These are phyloP conservation scores for Scaptomyza tumidula DNA, from an alignment of 2,888 invertebrate genomes.

Conservation along the genomic window DNA sequence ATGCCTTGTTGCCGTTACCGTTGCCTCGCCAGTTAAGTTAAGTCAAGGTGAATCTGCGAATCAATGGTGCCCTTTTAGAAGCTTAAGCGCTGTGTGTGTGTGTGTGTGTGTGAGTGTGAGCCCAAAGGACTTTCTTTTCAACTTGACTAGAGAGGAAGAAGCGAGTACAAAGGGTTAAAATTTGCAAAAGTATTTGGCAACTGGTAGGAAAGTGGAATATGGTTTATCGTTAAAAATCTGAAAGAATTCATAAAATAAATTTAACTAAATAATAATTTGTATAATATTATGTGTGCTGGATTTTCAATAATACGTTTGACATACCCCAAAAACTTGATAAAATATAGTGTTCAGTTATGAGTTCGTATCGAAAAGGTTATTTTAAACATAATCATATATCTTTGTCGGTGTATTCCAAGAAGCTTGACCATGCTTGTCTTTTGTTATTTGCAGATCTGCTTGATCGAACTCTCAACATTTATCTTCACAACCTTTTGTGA, in stretches of 20 bases:
- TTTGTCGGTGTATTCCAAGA: too few relatives aligned
- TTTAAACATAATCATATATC: too few relatives aligned
- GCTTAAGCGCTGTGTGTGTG: conserved; percentile 24
- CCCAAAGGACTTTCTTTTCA: not conserved
- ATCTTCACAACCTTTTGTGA: too few relatives aligned
- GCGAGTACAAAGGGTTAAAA: not conserved
- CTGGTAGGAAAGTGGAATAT: not conserved
- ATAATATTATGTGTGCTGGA: not conserved
- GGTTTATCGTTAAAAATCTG: not conserved
- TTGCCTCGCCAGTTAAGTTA: conserved; percentile 30
- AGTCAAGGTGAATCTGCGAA: conserved; percentile 55
- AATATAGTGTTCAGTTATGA: too few relatives aligned
- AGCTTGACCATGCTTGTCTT: too few relatives aligned
- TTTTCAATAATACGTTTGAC: too few relatives aligned
- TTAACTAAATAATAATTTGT: not conserved
- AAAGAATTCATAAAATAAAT: conserved; percentile 2
- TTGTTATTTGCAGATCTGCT: too few relatives aligned
- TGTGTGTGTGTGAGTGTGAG: too few relatives aligned
- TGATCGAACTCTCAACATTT: too few relatives aligned
- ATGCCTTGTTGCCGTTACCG: conserved; percentile 1
- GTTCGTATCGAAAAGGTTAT: too few relatives aligned
- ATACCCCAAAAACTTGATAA: too few relatives aligned
- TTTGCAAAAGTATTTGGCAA: conserved; percentile 4
- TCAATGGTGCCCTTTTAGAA: conserved; percentile 31
- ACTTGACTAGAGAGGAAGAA: not conserved